These are phyloP conservation scores for Ephestia elutella DNA, from an alignment of 1,140 invertebrate genomes.

Conservation along the genomic window DNA sequence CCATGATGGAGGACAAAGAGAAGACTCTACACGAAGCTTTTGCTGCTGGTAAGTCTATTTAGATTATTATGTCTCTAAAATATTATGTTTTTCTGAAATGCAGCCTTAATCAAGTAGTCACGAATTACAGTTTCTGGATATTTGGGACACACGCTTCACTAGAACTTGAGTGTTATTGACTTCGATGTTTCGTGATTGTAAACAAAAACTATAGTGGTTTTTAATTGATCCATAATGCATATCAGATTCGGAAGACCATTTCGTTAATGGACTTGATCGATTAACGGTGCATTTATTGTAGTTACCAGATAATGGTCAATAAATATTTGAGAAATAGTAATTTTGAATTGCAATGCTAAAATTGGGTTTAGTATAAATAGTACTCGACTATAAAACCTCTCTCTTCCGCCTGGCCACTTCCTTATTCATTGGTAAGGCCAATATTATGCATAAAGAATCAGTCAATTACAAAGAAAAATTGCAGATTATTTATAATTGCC, in stretches of 20 bases:
- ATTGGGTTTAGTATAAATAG: neutral
- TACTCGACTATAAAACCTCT: conserved; percentile 1
- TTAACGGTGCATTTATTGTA: neutral
- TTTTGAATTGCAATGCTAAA: neutral
- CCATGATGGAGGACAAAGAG: conserved; percentile 72
- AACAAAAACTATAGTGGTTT: neutral
- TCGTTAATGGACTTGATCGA: neutral
- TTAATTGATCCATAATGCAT: neutral
- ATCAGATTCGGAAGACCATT: neutral
- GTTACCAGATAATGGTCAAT: neutral
- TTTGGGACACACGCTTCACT: neutral
- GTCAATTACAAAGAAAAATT: neutral
- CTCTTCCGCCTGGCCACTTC: conserved; percentile 17
- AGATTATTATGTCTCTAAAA: too few relatives aligned
- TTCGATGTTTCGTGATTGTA: neutral
- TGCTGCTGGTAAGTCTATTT: conserved; percentile 45
- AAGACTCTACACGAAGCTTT: conserved; percentile 49
- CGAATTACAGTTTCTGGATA: neutral
- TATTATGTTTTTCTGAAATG: too few relatives aligned
- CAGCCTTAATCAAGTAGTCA: too few relatives aligned
- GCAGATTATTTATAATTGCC: neutral
- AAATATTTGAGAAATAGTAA: neutral
- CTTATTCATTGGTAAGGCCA: conserved; percentile 12
- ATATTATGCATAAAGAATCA: conserved; percentile 1
- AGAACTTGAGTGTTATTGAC: neutral